A percentile compares a stretch with the other conserved stretches of the same genome.
Conservation (phyloP, 2,888 invertebrate species). For the Caenorhabditis uteleia region DNA sequence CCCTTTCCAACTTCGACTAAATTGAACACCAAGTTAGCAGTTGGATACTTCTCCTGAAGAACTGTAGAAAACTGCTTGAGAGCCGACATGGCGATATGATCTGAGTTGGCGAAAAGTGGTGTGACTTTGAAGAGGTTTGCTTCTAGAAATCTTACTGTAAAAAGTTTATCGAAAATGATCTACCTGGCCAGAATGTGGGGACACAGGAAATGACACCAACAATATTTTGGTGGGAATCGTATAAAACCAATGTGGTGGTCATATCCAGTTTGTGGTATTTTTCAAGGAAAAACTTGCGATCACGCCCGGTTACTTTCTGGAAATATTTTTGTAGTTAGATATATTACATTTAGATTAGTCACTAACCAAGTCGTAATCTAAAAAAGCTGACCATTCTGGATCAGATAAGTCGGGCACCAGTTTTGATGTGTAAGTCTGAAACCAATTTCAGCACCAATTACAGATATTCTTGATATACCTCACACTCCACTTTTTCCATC, state of each 20-base stretch:
- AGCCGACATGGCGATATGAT: constrained; percentile 21
- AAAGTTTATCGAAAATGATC: too few relatives aligned
- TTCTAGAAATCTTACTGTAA: too few relatives aligned
- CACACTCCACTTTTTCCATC: too few relatives aligned
- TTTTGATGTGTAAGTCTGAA: constrained; percentile 20
- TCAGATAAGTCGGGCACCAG: constrained; percentile 18
- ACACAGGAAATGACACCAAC: constrained; percentile 37
- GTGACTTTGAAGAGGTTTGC: constrained; percentile 29
- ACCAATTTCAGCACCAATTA: too few relatives aligned
- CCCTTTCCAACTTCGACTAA: constrained; percentile 27
- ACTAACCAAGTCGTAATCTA: constrained; percentile 19
- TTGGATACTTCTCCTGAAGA: constrained; percentile 22
- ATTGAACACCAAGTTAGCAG: constrained; percentile 25
- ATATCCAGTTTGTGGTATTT: constrained; percentile 21
- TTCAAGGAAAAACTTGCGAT: constrained; percentile 17
- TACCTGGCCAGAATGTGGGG: too few relatives aligned
- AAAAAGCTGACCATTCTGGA: constrained; percentile 19
- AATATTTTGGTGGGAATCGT: constrained; percentile 24
- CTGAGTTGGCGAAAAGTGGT: constrained; percentile 32
- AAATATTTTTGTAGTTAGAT: too few relatives aligned
- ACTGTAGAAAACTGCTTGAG: constrained; percentile 22
- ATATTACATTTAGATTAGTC: too few relatives aligned
- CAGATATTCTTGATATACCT: too few relatives aligned
- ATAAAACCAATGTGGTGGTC: constrained; percentile 29
- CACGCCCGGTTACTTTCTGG: constrained; percentile 7